A percentile compares a stretch with the other conserved stretches of the same genome.
Evolutionary conservation across 2,113 vertebrate genomes (phyloP).

Genomic region (Misgurnus mizolepis): DNA sequence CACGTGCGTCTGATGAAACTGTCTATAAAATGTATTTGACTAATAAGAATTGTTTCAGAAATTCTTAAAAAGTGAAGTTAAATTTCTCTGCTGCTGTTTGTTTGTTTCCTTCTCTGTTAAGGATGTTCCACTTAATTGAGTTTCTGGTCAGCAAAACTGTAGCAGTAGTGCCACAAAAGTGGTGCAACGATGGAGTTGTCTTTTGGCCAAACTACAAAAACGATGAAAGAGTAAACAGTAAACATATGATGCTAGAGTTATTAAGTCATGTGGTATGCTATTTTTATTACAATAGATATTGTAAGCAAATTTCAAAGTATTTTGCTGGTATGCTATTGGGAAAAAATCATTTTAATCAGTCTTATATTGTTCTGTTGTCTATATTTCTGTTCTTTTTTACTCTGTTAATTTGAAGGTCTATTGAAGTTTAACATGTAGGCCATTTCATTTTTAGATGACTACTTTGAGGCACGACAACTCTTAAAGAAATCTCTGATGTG

Average conservation of each 20-base stretch:
- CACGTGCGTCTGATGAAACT: too few species aligned
- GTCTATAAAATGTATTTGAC: too few species aligned
- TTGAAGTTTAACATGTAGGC: neutral
- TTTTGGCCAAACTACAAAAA: neutral
- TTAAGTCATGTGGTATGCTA: conserved; percentile 1
- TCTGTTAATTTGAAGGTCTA: neutral
- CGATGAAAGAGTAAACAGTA: neutral
- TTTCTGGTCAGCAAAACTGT: conserved; percentile 4
- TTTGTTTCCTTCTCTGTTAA: too few species aligned
- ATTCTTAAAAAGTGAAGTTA: too few species aligned
- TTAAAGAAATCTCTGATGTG: too few species aligned
- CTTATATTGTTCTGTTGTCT: neutral
- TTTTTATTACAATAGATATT: neutral
- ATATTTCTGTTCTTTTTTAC: neutral
- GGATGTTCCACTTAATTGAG: neutral
- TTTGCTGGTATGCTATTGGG: neutral
- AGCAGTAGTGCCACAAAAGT: neutral
- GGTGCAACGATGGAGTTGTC: conserved; percentile 3
- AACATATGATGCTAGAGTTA: neutral
- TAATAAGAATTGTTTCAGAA: too few species aligned
- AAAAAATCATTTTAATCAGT: too few species aligned
- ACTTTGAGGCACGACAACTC: too few species aligned
- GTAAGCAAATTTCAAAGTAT: neutral
- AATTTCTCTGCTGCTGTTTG: too few species aligned
- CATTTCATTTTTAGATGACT: neutral